Percentiles rank a stretch among this genome's conserved stretches.
phyloP scores from a whole-genome alignment of 1,140 invertebrate genomes.

The Bombus superbus region DNA sequence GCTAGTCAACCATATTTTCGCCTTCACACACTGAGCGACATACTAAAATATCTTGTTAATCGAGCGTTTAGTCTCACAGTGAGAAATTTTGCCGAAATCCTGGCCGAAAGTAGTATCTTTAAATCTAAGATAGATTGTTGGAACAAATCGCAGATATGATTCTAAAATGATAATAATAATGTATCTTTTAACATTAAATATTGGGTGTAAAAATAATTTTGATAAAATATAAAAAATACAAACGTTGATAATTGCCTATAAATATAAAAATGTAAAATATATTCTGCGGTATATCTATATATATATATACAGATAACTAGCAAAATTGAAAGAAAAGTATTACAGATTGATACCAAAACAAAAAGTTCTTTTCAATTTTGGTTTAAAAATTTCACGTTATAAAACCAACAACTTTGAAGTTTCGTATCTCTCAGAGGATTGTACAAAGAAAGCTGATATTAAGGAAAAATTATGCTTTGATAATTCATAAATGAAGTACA shows the following conservation, averaged over 20 bases:
- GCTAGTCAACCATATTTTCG: too few relatives aligned
- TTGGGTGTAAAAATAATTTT: neutral
- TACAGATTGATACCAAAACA: neutral
- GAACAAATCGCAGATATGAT: neutral
- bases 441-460: neutral
- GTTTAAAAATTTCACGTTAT: neutral
- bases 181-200: neutral
- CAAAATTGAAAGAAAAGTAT: neutral
- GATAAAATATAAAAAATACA: neutral
- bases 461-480: neutral
- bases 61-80: neutral
- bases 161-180: neutral
- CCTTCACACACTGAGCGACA: too few relatives aligned
- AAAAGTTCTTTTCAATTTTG: neutral
- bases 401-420: neutral
- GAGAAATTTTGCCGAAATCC: neutral
- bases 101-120: neutral
- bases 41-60: too few relatives aligned
- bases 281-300: neutral
- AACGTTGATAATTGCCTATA: neutral
- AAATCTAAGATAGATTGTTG: neutral
- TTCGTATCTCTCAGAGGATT: neutral
- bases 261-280: neutral
- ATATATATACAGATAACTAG: neutral
- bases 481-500: slow-evolving; percentile 2